phyloP scores from a whole-genome alignment of 2,113 vertebrate genomes.

The Saccopteryx bilineata region DNA sequence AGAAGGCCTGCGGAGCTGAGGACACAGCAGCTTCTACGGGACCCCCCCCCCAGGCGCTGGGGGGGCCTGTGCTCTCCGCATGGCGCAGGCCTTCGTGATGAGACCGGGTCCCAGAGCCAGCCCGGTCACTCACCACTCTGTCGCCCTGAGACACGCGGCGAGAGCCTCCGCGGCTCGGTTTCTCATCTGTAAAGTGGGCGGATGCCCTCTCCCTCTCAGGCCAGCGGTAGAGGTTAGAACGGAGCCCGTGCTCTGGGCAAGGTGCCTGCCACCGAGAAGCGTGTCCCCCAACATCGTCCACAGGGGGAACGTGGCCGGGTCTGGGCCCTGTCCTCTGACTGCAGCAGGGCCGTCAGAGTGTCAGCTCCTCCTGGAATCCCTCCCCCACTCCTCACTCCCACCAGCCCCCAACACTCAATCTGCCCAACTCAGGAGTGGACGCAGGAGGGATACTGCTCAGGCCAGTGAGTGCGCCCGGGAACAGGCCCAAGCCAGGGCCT shows the following conservation, averaged over 20 bases:
- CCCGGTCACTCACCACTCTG: fast-evolving
- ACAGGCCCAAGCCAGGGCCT: background rate
- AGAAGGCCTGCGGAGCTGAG: fast-evolving
- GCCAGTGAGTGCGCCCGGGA: fast-evolving
- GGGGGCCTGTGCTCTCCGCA: fast-evolving
- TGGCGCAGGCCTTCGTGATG: fast-evolving
- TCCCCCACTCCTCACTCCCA: no score
- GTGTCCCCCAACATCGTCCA: fast-evolving
- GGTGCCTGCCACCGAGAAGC: background rate
- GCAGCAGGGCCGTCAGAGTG: background rate
- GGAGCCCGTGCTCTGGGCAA: fast-evolving
- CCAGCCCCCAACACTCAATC: fast-evolving
- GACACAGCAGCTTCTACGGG: background rate
- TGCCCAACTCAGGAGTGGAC: fast-evolving
- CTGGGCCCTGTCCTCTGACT: background rate
- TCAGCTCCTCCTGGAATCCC: background rate
- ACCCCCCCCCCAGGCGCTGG: fast-evolving
- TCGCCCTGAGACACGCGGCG: background rate
- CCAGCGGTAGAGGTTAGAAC: fast-evolving
- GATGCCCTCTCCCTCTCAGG: no score
- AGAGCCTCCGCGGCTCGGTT: background rate
- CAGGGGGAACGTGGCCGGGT: fast-evolving
- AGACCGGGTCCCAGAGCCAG: background rate
- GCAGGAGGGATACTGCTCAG: fast-evolving
- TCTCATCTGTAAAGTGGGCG: background rate